Base-by-base conservation (phyloP, 2,797 vertebrate genomes). In the Scyliorhinus canicula region DNA sequence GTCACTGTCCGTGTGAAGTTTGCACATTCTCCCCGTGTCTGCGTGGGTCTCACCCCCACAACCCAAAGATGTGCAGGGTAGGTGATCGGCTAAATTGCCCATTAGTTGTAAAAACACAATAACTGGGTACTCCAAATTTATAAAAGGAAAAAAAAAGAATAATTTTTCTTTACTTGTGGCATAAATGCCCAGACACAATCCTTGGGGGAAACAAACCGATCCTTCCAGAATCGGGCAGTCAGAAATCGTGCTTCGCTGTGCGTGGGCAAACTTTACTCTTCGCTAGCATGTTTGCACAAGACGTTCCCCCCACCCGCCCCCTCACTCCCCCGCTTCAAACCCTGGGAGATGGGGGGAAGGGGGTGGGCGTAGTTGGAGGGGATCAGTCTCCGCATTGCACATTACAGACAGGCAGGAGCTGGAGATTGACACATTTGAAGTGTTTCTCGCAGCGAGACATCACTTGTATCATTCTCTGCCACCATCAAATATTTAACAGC, bases 401-500 rank as follows among this genome's bases (percentile, higher is more conserved):
- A 31, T 4, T 4, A 57, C 35, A 60, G 55, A 90, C 55, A 90
- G 31, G 14, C 86, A 21, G 31, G 60, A 55, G 31, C 55, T 40
- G 86, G 35, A n/a, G 86, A 60, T 90, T 60, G 86, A 90, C 86
- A 40, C 86, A n/a, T 90, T 57, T 90, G 86, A 90, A 60, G 55
- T 90, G 35, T 60, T 90, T 50, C 86, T 19, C 55, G 0, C 86
- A 90, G 86, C 55, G 35, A 35, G 86, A 90, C 35, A 6, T 5
- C 19, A 21, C 55, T 60, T 57, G 31, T 57, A 90, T 90, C 86
- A 19, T 57, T 35, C 86, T 19, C 5, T 6, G 28, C 4, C 21
- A n/a, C 31, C 55, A 90, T 90, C 86, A 90, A 90, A 90, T 90
- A 90, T 90, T 90, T 90, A 90, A 5, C 86, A 90, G 35, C 31